Base-by-base conservation (phyloP, 2,797 vertebrate species). In the Intellagama lesueurii region DNA sequence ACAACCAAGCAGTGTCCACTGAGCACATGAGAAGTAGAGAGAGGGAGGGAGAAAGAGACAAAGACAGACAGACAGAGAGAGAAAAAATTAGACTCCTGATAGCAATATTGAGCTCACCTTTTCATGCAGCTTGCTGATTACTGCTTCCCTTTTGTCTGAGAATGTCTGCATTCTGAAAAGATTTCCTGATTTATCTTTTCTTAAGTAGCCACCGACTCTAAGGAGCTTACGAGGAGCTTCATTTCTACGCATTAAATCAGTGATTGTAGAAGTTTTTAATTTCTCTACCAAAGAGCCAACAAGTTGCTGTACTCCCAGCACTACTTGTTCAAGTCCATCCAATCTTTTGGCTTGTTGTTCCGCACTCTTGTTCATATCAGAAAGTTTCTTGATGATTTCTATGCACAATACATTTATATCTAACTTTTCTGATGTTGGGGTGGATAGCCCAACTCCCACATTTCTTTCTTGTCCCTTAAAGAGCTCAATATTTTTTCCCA, bases 331-430 rank as follows among this genome's bases (percentile, higher is more conserved):
- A 90, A 98, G 94, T 92, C 97, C 96, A 26, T 98, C 97, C 93
- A 98, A 84, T 94, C 97, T 97, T 87, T 93, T 96, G 19, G 97
- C 96, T 94, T 98, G 98, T 91, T 97, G 89, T 79, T 98, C 96
- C 60, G 97, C 90, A 64, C 94, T 95, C 94, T 94, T 95, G 28
- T 94, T 92, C 90, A 97, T 94, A 93, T 90, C 93, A 1, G 95
- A 97, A 95, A 99, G 97, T 82, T 98, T 97, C 95, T 96, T 97
- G 95, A 96, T 98, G 97, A 98, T 97, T 95, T 98, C 98, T 92
- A 97, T 93, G 89, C 97, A 98, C 89, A 98, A 97, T 64, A 95
- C 96, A 93, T 96, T 98, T 96, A 98, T 96, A 88, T 98, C 97
- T n/a, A 95, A 94, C 81, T 92, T 90, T 28, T 91, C 92, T 11